Base-by-base conservation (phyloP, 2,888 invertebrate species). In the Melikaiella ostensackeni region DNA sequence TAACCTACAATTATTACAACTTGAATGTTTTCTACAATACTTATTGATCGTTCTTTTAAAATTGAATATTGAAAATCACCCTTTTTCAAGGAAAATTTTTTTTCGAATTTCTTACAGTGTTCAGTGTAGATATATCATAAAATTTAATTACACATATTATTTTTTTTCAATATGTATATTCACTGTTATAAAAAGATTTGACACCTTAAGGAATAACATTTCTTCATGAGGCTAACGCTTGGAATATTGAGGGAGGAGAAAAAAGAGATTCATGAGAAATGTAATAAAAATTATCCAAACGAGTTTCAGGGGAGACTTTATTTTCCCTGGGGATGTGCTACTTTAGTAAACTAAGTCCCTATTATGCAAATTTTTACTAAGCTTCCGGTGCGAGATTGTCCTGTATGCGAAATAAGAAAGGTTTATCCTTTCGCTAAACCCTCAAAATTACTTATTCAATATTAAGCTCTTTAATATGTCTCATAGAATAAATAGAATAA, bases 311-410 rank as follows among this genome's bases (percentile, higher is more conserved):
- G 27, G 27, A 66, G 42, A 66, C 27, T 46, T 62, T 33, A 19
- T 19, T 27, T 66, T 66, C 27, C 24, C 35, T 30, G 24, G 62
- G 33, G 35, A 73, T n/a, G 59, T 13, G 16, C 57, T 61, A 35
- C 33, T 46, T 66, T 73, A 74, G 30, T 38, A 21, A 64, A 75
- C 42, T 76, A 61, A 73, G 38, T 21, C 27, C 24, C 63, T 78
- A 84, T 85, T 85, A 83, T 84, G 83, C 80, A 84, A 85, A 86
- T 85, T 84, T 77, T 79, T 81, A 80, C 83, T 82, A 79, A 81
- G 76, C 76, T 80, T 78, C 78, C 70, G 38, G 63, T 63, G 70
- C 21, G 30, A 57, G 66, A 62, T 59, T 38, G 42, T 11, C 76
- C 9, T 46, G 4, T 42, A 66, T 50, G 30, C 6, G 42, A 57